Evolutionary conservation across 1,140 invertebrate species (phyloP).

Genomic region (Drosophila bifasciata): DNA sequence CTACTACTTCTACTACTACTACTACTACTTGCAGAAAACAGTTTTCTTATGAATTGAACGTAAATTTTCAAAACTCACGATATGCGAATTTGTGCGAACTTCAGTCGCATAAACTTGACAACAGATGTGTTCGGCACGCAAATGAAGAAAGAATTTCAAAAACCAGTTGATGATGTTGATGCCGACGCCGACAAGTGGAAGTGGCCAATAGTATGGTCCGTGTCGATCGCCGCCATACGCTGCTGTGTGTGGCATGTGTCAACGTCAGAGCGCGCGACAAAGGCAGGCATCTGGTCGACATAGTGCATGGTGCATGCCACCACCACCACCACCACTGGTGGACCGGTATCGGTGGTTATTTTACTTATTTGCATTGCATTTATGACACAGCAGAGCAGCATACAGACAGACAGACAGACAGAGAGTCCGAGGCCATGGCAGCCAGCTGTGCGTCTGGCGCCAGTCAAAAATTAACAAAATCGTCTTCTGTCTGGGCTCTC

Average conservation of each 20-base stretch:
- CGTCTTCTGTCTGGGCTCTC: slow-evolving; percentile 52
- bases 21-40: background rate
- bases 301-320: slow-evolving; percentile 1
- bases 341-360: slow-evolving; percentile 29
- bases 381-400: slow-evolving; percentile 37
- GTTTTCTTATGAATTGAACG: no score
- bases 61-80: no score
- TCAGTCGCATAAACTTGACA: slow-evolving; percentile 3
- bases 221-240: slow-evolving; percentile 15
- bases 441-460: slow-evolving; percentile 75
- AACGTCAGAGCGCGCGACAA: slow-evolving; percentile 51
- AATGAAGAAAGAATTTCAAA: slow-evolving; percentile 77
- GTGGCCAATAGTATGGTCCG: slow-evolving; percentile 50
- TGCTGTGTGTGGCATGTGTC: slow-evolving; percentile 52
- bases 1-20: no score
- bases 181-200: slow-evolving; percentile 52
- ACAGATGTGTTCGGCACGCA: slow-evolving; percentile 60
- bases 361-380: slow-evolving; percentile 44
- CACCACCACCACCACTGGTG: slow-evolving; percentile 19
- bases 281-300: slow-evolving; percentile 53
- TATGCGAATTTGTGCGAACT: background rate
- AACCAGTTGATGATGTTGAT: slow-evolving; percentile 64
- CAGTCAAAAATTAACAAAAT: slow-evolving; percentile 70
- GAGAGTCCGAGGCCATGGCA: slow-evolving; percentile 21
- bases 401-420: no score